Percentiles rank a stretch among this genome's conserved stretches.
Conservation (phyloP, 2,113 vertebrate species). For the Pseudolaguvia tuberculata region DNA sequence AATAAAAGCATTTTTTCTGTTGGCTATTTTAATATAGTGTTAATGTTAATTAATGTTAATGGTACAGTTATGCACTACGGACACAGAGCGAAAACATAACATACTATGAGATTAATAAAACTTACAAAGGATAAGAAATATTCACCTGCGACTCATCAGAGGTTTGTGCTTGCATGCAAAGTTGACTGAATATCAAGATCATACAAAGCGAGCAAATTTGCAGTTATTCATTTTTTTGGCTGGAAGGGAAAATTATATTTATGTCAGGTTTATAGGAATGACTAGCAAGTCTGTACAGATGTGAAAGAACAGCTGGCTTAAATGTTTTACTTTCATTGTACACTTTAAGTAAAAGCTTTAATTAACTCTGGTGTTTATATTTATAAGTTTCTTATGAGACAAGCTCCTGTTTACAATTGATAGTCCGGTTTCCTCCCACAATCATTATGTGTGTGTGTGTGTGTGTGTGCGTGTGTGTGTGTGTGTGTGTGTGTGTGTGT, state of each 20-base stretch:
- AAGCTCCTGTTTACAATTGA: background rate
- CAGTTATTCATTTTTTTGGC: background rate
- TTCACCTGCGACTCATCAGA: background rate
- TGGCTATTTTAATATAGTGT: background rate
- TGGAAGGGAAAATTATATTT: background rate
- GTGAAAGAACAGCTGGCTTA: background rate
- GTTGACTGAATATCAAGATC: background rate
- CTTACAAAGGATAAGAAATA: background rate
- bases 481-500: too few species aligned
- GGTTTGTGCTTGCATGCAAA: constrained; percentile 4
- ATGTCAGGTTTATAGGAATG: background rate
- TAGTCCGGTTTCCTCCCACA: too few species aligned
- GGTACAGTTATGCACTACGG: background rate
- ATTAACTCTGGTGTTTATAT: background rate
- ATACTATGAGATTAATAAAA: background rate
- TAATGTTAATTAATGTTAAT: background rate
- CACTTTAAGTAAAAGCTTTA: background rate
- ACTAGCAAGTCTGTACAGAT: background rate
- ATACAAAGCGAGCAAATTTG: background rate
- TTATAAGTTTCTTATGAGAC: background rate
- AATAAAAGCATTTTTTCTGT: background rate
- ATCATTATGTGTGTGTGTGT: too few species aligned
- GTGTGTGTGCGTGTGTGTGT: too few species aligned
- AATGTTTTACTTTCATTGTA: background rate
- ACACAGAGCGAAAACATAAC: too few species aligned